These are phyloP conservation scores for Phyllotis vaccarum DNA, from an alignment of 2,797 vertebrate species.

Conservation along the genomic window DNA sequence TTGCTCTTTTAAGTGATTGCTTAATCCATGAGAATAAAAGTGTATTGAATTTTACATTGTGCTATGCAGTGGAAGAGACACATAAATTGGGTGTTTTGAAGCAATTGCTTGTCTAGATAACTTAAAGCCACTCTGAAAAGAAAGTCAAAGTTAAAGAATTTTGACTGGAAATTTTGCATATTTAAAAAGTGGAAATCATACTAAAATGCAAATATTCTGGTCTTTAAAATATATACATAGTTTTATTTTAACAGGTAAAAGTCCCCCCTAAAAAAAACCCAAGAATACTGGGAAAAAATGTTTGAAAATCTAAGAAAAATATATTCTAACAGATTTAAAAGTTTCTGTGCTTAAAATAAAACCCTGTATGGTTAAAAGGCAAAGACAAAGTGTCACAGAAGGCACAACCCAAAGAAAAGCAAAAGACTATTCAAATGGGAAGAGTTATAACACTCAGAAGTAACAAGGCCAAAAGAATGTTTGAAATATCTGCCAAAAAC, in stretches of 20 bases:
- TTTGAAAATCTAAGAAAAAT: conserved; percentile 60
- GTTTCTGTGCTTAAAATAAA: conserved; percentile 6
- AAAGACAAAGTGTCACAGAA: background rate
- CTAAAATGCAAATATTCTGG: conserved; percentile 65
- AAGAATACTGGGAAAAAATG: conserved; percentile 29
- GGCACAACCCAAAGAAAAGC: background rate
- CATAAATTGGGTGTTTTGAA: background rate
- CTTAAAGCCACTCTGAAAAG: conserved; percentile 45
- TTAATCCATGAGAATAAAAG: background rate
- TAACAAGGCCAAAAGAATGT: background rate
- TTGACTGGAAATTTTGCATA: conserved; percentile 58
- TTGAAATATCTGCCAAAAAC: background rate
- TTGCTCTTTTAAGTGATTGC: background rate
- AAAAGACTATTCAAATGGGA: background rate
- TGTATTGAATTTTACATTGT: background rate
- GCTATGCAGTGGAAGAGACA: background rate
- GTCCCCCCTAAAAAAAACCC: conserved; percentile 44
- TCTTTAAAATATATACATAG: conserved; percentile 40
- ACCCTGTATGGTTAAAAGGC: background rate
- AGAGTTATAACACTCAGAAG: background rate
- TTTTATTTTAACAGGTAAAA: conserved; percentile 50
- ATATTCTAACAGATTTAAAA: background rate
- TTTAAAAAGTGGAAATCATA: conserved; percentile 52
- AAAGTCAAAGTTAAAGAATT: conserved; percentile 43
- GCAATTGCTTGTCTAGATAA: background rate